Evolutionary conservation across 2,888 invertebrate genomes (phyloP), one percentile per base, ranked within the genome.

Genomic region (Pollenia angustigena): DNA sequence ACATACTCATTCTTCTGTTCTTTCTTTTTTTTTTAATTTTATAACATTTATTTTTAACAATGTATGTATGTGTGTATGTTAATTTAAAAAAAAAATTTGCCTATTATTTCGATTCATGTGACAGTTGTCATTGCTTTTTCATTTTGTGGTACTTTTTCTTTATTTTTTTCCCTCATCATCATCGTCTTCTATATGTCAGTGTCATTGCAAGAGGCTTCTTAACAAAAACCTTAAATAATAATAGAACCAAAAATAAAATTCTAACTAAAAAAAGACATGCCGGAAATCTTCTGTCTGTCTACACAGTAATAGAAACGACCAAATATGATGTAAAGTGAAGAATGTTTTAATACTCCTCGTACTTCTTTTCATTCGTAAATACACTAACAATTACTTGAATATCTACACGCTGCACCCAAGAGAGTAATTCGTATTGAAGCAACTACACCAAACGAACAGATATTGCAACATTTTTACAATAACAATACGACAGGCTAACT

Each of bases 81-180:
- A 42, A 69, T 46, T 18, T 23, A 23, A 23, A 32, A 56, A 56
- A 32, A 16, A 50, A 64, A 79, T 86, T 83, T 86, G 79, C 71
- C 80, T 83, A 83, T 86, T 86, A 83, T 83, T 83, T 83, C 83
- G 75, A 83, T 66, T 86, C 82, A 80, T 76, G 86, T 80, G 69
- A 80, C 82, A 86, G 86, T 86, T 86, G 82, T 69, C 82, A 82
- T 79, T 82, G 79, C 82, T 75, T 71, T 16, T 71, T 60, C 54
- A 46, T 71, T 71, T 16, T 56, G n/a, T 52, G 16, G 42, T 56
- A 52, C n/a, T 72, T 54, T 12, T 64, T 44, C 4, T 44, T 44
- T 42, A 44, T 42, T 12, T 62, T 75, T 50, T 68, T 68, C 1
- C n/a, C 18, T 58, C 48, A 52, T 54, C 52, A 54, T 69, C 48